phyloP scores from a whole-genome alignment of 2,888 invertebrate species.

The Neoaliturus tenellus region DNA sequence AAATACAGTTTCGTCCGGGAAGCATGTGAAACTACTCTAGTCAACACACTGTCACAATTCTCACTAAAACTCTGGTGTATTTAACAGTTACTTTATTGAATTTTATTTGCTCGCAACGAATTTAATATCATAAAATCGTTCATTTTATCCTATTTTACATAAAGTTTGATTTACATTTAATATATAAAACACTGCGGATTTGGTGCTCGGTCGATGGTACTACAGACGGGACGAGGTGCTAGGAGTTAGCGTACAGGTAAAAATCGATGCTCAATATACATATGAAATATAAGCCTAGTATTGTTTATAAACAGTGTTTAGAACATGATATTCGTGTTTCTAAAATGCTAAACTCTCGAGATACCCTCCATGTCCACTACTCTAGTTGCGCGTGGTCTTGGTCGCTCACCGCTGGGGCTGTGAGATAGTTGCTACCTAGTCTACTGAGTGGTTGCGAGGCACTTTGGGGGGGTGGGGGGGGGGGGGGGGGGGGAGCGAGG shows the following conservation, averaged over 20 bases:
- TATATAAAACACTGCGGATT: slow-evolving; percentile 47
- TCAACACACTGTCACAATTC: slow-evolving; percentile 41
- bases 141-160: slow-evolving; percentile 45
- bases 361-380: slow-evolving; percentile 36
- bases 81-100: slow-evolving; percentile 47
- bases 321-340: slow-evolving; percentile 35
- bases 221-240: slow-evolving; percentile 36
- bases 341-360: too few relatives aligned
- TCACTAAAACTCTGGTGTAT: slow-evolving; percentile 46
- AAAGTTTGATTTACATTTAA: slow-evolving; percentile 40
- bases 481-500: too few relatives aligned
- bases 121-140: slow-evolving; percentile 40
- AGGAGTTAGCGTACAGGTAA: slow-evolving; percentile 38
- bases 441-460: slow-evolving; percentile 20
- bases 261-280: slow-evolving; percentile 53
- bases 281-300: slow-evolving; percentile 47
- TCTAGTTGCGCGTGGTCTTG: slow-evolving; percentile 41
- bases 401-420: slow-evolving; percentile 9
- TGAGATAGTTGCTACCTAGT: slow-evolving; percentile 20
- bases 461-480: not conserved
- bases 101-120: slow-evolving; percentile 41
- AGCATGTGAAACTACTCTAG: slow-evolving; percentile 22
- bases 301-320: slow-evolving; percentile 44
- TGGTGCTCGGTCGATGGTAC: slow-evolving; percentile 43
- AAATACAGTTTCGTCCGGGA: slow-evolving; percentile 14